phyloP scores from a whole-genome alignment of 1,140 invertebrate genomes.

The Leucophenga varia region DNA sequence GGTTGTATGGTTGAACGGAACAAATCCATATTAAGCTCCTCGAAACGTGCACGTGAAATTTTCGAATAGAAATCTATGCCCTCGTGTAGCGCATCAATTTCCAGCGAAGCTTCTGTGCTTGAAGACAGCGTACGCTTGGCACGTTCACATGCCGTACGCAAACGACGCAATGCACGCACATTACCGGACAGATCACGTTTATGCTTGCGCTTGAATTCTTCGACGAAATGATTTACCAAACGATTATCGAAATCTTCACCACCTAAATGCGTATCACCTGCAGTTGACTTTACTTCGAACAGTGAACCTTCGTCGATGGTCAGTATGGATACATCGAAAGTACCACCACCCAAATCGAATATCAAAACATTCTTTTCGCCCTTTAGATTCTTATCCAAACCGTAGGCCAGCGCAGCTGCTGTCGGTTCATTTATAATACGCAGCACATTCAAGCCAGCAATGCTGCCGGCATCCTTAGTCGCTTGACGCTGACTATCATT shows the following conservation, averaged over 20 bases:
- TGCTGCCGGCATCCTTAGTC: conserved; percentile 75
- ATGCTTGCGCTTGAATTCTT: conserved; percentile 83
- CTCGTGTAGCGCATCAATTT: conserved; percentile 75
- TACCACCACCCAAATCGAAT: conserved; percentile 75
- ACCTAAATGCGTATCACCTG: conserved; percentile 74
- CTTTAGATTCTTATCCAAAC: conserved; percentile 79
- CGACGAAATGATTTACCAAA: conserved; percentile 76
- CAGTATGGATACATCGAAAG: conserved; percentile 85
- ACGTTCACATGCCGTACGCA: conserved; percentile 75
- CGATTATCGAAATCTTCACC: conserved; percentile 80
- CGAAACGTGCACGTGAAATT: conserved; percentile 80
- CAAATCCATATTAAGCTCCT: conserved; percentile 85
- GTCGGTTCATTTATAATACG: conserved; percentile 81
- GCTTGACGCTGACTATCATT: conserved; percentile 70
- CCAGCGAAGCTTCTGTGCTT: conserved; percentile 69
- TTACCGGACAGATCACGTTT: conserved; percentile 77
- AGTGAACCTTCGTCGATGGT: conserved; percentile 82
- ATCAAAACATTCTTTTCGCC: conserved; percentile 77
- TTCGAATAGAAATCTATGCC: conserved; percentile 85
- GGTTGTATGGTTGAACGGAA: conserved; percentile 70
- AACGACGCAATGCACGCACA: conserved; percentile 73
- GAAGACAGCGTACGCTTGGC: conserved; percentile 70
- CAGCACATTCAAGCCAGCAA: conserved; percentile 78
- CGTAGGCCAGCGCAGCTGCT: conserved; percentile 80
- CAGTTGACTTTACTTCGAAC: conserved; percentile 78